Base-by-base conservation (phyloP, 2,888 invertebrate genomes). In the Tigriopus californicus region DNA sequence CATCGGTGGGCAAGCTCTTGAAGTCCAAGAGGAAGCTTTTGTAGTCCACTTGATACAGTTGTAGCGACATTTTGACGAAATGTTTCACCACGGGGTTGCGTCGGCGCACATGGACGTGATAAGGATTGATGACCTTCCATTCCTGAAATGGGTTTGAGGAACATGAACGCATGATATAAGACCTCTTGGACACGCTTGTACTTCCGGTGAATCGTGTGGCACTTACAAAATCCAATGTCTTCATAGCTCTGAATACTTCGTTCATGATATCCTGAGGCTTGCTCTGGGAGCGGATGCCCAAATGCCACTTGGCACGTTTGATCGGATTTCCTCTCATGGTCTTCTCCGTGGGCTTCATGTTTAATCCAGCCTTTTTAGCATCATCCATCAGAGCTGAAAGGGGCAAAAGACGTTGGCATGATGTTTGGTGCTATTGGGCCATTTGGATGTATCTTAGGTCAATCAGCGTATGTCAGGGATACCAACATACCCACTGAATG, bases 221-320 rank as follows among this genome's bases (percentile, higher is more conserved):
- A 33, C 78, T 76, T 73, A 79, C 80, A 73, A 92, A 97, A 73
- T 91, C 87, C 10, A 99, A 77, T 1, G 89, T 85, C 72, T 95
- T 95, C 98, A 99, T 98, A 1, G 98, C 98, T 64, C 95, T 80
- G 73, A 92, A 98, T 1, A 99, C 98, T 74, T 99, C 98, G 72
- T 92, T 84, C 98, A 99, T 99, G 59, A 99, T 99, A 72, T 99
- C 98, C 70, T 91, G 90, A 0, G 98, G 98, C 70, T 94, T 92
- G 70, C 95, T 95, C 71, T 99, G 98, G 5, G 97, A 98, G 60
- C 98, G 77, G 67, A 99, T 99, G 71, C 94, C 97, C 66, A 98
- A 75, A 76, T 98, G 97, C 97, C 97, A 98, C 69, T 97, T 97
- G 8, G 97, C 95, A 63, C 92, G 78, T 72, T 94, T 95, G 6